Percentiles rank a stretch among this genome's conserved stretches.
Conservation (phyloP, 2,888 invertebrate genomes). For the Cephus pygmeus region DNA sequence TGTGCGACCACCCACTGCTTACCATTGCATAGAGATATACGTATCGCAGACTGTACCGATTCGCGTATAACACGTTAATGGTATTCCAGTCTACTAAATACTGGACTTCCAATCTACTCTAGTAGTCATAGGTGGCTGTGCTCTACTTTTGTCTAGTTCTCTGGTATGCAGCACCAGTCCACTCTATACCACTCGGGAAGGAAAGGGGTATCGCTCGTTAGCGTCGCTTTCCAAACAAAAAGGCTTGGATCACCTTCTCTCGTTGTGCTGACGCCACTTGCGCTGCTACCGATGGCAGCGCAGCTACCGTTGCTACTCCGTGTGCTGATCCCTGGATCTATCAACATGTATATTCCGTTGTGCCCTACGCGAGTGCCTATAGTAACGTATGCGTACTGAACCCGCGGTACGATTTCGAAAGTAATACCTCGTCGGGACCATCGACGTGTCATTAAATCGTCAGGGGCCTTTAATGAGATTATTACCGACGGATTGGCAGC, state of each 20-base stretch:
- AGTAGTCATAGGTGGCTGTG: background rate
- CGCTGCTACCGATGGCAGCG: background rate
- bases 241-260: background rate
- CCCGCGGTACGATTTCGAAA: constrained; percentile 26
- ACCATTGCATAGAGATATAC: no score
- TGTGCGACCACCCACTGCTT: background rate
- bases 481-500: constrained; percentile 34
- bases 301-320: background rate
- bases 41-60: background rate
- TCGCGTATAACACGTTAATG: background rate
- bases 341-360: background rate
- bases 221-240: background rate
- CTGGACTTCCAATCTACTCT: background rate
- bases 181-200: background rate
- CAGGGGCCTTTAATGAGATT: constrained; percentile 39
- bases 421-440: constrained; percentile 29
- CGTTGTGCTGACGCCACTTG: background rate
- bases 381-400: background rate
- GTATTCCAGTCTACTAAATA: background rate
- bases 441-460: constrained; percentile 37
- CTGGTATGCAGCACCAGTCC: background rate
- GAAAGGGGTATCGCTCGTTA: background rate
- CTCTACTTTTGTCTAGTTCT: background rate
- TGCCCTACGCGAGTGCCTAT: background rate
- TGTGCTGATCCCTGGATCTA: background rate